phyloP scores from a whole-genome alignment of 2,113 vertebrate genomes.

The Myotis davidii region DNA sequence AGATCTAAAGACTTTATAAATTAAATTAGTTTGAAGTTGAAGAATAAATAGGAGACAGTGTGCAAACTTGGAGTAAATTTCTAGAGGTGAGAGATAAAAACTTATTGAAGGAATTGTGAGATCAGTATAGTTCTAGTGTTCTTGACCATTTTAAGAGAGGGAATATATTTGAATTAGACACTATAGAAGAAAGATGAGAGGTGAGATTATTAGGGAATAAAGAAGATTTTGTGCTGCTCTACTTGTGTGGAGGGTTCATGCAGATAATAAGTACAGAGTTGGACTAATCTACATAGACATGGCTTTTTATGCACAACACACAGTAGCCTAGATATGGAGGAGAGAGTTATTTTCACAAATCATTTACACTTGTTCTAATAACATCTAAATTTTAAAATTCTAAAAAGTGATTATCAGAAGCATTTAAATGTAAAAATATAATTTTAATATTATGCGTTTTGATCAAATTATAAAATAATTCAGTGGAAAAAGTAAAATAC shows the following conservation, averaged over 20 bases:
- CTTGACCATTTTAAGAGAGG: not conserved
- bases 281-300: not conserved
- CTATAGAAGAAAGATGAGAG: not conserved
- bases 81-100: not conserved
- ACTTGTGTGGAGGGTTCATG: not conserved
- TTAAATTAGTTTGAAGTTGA: not conserved
- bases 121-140: not conserved
- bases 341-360: not conserved
- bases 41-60: not conserved
- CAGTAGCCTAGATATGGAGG: not conserved
- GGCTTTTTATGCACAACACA: not conserved
- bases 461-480: slow-evolving; percentile 17
- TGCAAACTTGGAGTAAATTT: not conserved
- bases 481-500: not conserved
- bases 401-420: not conserved
- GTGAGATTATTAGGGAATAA: not conserved
- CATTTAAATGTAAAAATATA: not conserved
- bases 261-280: not conserved
- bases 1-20: not conserved
- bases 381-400: not conserved
- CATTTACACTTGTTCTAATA: not conserved
- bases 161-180: not conserved
- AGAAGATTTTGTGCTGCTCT: not conserved
- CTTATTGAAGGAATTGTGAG: not conserved
- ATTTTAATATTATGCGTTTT: not conserved